phyloP scores from a whole-genome alignment of 2,888 invertebrate genomes.

The Polyploca ridens region DNA sequence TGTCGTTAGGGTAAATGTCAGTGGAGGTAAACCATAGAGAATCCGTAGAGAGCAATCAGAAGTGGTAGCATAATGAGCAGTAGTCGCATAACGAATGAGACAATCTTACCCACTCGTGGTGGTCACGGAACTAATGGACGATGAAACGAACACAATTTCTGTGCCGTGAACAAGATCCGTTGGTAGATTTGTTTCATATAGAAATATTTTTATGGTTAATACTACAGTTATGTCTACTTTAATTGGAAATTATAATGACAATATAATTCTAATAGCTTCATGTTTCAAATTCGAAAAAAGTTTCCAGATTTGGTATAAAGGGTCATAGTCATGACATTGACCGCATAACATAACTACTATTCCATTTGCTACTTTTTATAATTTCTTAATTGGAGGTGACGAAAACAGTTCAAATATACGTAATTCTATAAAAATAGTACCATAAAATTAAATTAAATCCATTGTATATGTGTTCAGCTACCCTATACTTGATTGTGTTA shows the following conservation, averaged over 20 bases:
- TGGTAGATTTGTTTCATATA: constrained; percentile 1
- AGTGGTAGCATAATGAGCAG: constrained; percentile 64
- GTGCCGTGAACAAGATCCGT: constrained; percentile 12
- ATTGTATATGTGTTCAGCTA: background rate
- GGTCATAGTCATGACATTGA: no score
- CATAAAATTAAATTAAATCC: background rate
- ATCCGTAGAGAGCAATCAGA: constrained; percentile 62
- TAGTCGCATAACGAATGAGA: constrained; percentile 74
- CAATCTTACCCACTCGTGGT: constrained; percentile 55
- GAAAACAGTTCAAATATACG: background rate
- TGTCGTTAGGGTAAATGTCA: constrained; percentile 70
- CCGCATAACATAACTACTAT: no score
- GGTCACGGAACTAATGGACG: constrained; percentile 57
- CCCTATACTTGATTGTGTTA: constrained; percentile 32
- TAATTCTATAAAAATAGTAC: background rate
- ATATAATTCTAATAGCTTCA: no score
- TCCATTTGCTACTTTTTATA: no score
- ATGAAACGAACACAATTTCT: constrained; percentile 24
- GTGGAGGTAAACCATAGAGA: constrained; percentile 69
- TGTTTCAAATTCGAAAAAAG: no score
- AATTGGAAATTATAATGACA: no score
- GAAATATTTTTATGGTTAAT: background rate
- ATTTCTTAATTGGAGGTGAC: no score
- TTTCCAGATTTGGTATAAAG: no score
- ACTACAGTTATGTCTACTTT: background rate